phyloP scores from a whole-genome alignment of 2,888 invertebrate species.

The Drosophila neotestacea region DNA sequence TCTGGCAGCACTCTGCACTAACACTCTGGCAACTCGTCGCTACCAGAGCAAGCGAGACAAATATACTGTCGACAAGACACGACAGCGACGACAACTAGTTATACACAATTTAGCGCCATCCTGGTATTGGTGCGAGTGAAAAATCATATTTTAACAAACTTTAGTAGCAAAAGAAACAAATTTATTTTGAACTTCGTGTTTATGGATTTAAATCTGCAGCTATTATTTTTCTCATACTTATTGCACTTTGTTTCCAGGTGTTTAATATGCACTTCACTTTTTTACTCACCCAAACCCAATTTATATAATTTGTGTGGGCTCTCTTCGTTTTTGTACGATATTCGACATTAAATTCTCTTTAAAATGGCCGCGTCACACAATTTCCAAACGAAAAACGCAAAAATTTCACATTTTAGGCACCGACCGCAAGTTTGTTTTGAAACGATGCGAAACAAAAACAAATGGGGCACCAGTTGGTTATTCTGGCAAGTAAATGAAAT shows the following conservation, averaged over 20 bases:
- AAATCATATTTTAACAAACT: constrained; percentile 69
- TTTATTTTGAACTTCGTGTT: constrained; percentile 37
- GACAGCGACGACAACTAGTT: constrained; percentile 69
- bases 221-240: constrained; percentile 34
- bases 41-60: constrained; percentile 47
- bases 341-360: constrained; percentile 59
- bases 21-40: constrained; percentile 45
- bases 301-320: constrained; percentile 70
- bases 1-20: constrained; percentile 44
- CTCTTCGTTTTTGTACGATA: constrained; percentile 40
- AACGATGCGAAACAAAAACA: constrained; percentile 69
- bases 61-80: constrained; percentile 41
- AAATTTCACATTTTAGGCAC: constrained; percentile 64
- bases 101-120: constrained; percentile 70
- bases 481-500: constrained; percentile 81
- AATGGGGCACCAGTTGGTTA: constrained; percentile 72
- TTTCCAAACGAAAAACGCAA: constrained; percentile 42
- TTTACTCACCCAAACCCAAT: constrained; percentile 60
- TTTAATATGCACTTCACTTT: constrained; percentile 17
- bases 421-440: constrained; percentile 50
- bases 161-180: constrained; percentile 51
- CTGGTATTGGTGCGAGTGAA: constrained; percentile 75
- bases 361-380: constrained; percentile 79
- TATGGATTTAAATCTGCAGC: background rate
- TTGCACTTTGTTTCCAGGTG: constrained; percentile 29